These are phyloP conservation scores for Dufourea novaeangliae DNA, from an alignment of 1,140 invertebrate species.

Conservation along the genomic window DNA sequence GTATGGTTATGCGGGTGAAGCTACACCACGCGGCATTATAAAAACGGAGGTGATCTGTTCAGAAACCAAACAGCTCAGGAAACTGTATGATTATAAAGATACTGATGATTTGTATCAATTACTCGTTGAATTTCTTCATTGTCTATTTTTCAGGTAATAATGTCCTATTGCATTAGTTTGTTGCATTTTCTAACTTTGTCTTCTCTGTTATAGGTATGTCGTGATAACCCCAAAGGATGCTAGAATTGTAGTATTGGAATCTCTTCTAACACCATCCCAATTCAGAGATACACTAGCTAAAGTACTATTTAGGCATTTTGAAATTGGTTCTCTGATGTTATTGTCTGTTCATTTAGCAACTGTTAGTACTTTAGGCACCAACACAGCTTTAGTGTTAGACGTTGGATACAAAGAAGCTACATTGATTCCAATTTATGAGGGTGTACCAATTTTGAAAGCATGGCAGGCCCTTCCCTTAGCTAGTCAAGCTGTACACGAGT, in stretches of 20 bases:
- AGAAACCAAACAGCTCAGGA: conserved; percentile 84
- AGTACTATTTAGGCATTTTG: conserved; percentile 95
- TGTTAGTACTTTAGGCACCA: conserved; percentile 88
- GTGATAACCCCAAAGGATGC: conserved; percentile 96
- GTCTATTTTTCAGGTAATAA: conserved; percentile 92
- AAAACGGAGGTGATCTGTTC: conserved; percentile 88
- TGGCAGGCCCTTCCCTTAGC: conserved; percentile 90
- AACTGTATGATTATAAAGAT: conserved; percentile 87
- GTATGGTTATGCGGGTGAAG: conserved; percentile 95
- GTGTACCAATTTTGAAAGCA: conserved; percentile 90
- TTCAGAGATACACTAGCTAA: conserved; percentile 94
- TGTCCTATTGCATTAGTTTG: background rate
- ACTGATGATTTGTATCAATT: conserved; percentile 91
- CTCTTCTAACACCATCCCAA: conserved; percentile 89
- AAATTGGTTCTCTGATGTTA: conserved; percentile 88
- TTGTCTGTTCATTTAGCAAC: conserved; percentile 91
- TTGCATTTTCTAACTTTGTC: background rate
- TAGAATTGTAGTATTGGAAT: conserved; percentile 95
- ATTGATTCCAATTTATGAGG: conserved; percentile 91
- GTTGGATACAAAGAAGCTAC: conserved; percentile 92
- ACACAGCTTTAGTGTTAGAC: conserved; percentile 92
- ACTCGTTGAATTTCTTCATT: conserved; percentile 94
- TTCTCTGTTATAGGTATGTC: conserved; percentile 85
- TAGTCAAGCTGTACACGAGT: conserved; percentile 86
- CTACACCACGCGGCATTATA: conserved; percentile 93